Conservation (phyloP, 1,140 invertebrate genomes). For the Macrobrachium nipponense region DNA sequence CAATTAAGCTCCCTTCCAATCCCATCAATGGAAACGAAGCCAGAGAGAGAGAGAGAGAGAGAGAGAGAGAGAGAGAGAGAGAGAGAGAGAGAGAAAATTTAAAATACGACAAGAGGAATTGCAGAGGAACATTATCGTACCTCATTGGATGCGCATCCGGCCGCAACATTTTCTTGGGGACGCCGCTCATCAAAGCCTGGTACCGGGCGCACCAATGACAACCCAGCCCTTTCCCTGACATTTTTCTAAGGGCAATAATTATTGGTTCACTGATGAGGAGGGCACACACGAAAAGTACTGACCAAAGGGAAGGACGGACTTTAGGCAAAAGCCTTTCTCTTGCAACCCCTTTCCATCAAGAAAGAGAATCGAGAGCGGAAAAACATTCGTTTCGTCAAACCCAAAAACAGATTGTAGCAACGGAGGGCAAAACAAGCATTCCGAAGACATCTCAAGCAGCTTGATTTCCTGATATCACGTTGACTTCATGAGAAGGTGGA, state of each 20-base stretch:
- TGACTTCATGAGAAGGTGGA: too few relatives aligned
- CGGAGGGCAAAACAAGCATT: too few relatives aligned
- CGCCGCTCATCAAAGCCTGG: slow-evolving; percentile 38
- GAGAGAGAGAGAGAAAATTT: background rate
- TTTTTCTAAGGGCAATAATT: slow-evolving; percentile 48
- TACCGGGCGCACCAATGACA: slow-evolving; percentile 46
- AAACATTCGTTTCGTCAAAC: too few relatives aligned
- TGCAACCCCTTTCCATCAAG: background rate
- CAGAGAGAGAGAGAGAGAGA: background rate
- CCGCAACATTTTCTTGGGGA: slow-evolving; percentile 45
- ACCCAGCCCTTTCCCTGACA: slow-evolving; percentile 44
- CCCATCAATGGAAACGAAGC: background rate
- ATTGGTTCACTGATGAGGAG: slow-evolving; percentile 45
- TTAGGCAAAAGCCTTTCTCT: slow-evolving; percentile 18
- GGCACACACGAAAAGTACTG: slow-evolving; percentile 26
- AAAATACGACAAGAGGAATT: background rate
- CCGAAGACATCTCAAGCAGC: too few relatives aligned
- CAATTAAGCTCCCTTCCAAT: too few relatives aligned
- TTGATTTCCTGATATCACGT: too few relatives aligned
- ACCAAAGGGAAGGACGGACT: background rate
- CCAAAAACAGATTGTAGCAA: too few relatives aligned
- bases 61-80: background rate
- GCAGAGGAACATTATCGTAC: slow-evolving; percentile 27
- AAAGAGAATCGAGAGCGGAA: slow-evolving; percentile 13
- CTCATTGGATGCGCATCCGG: background rate